phyloP scores from a whole-genome alignment of 1,140 invertebrate genomes.

The Dendroctonus ponderosae region DNA sequence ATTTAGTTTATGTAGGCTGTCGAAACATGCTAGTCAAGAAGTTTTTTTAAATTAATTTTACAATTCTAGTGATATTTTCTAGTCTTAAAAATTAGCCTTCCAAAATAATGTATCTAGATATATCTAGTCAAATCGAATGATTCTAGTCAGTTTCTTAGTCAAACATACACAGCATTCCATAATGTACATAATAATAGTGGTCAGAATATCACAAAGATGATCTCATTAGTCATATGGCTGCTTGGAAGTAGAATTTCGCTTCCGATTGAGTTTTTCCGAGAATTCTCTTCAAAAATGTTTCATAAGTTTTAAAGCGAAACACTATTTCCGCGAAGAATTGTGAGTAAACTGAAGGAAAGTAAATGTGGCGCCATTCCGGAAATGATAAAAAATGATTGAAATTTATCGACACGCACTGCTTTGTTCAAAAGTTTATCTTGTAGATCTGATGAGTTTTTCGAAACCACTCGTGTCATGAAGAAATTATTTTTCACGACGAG shows the following conservation, averaged over 20 bases:
- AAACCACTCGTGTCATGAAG: too few relatives aligned
- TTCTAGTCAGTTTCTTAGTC: constrained; percentile 3
- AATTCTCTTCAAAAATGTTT: neutral
- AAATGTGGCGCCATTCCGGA: neutral
- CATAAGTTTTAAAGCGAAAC: neutral
- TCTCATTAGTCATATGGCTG: constrained; percentile 5
- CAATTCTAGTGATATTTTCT: too few relatives aligned
- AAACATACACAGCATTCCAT: neutral
- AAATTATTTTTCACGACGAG: too few relatives aligned
- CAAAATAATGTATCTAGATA: neutral
- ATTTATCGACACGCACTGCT: too few relatives aligned
- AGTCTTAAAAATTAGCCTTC: too few relatives aligned
- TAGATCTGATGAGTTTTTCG: too few relatives aligned
- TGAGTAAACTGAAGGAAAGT: neutral
- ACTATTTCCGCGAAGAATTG: neutral
- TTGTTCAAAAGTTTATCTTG: too few relatives aligned
- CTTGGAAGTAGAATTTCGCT: neutral
- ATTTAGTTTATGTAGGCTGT: neutral
- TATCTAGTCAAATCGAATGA: neutral
- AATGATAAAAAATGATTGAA: too few relatives aligned
- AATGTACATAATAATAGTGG: neutral
- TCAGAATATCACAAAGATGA: neutral
- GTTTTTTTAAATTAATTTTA: too few relatives aligned
- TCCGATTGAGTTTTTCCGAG: neutral
- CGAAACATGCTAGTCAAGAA: too few relatives aligned